Percentiles rank a stretch among this genome's conserved stretches.
These are phyloP conservation scores for Crossocerus cetratus DNA, from an alignment of 2,888 invertebrate genomes.

Conservation along the genomic window DNA sequence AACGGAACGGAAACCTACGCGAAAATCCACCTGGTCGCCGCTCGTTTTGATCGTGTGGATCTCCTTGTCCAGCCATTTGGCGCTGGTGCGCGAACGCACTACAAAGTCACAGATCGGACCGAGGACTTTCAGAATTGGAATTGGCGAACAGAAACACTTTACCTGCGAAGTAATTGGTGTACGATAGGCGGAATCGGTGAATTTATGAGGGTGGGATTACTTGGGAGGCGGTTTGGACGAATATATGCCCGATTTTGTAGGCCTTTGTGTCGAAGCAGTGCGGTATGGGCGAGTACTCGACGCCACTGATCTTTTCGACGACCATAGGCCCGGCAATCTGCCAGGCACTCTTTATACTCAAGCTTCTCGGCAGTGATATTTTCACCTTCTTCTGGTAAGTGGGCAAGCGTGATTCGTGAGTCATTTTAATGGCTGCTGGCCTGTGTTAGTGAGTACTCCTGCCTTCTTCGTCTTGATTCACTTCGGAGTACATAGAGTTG, in stretches of 20 bases:
- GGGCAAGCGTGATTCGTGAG: neutral
- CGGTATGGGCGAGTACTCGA: constrained; percentile 59
- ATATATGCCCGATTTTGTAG: constrained; percentile 65
- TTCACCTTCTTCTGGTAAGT: constrained; percentile 22
- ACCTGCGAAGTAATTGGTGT: constrained; percentile 21
- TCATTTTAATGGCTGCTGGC: constrained; percentile 20
- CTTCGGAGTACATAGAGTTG: constrained; percentile 3
- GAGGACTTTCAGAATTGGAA: constrained; percentile 50
- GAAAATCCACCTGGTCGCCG: constrained; percentile 49
- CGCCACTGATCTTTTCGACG: constrained; percentile 52
- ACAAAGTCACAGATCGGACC: constrained; percentile 60
- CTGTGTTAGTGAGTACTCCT: neutral
- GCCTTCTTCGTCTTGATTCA: neutral
- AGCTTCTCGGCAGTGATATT: constrained; percentile 34
- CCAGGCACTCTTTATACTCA: constrained; percentile 58
- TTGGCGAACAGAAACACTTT: constrained; percentile 32
- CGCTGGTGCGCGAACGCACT: constrained; percentile 26
- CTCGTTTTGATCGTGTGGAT: constrained; percentile 48
- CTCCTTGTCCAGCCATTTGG: constrained; percentile 50
- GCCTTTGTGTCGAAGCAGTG: constrained; percentile 60
- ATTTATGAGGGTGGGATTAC: constrained; percentile 12
- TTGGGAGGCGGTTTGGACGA: constrained; percentile 43
- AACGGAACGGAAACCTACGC: constrained; percentile 39
- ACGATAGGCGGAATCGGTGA: neutral
- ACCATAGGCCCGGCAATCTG: constrained; percentile 52